Evolutionary conservation across 2,797 vertebrate species (phyloP).

Genomic region (Acipenser ruthenus): DNA sequence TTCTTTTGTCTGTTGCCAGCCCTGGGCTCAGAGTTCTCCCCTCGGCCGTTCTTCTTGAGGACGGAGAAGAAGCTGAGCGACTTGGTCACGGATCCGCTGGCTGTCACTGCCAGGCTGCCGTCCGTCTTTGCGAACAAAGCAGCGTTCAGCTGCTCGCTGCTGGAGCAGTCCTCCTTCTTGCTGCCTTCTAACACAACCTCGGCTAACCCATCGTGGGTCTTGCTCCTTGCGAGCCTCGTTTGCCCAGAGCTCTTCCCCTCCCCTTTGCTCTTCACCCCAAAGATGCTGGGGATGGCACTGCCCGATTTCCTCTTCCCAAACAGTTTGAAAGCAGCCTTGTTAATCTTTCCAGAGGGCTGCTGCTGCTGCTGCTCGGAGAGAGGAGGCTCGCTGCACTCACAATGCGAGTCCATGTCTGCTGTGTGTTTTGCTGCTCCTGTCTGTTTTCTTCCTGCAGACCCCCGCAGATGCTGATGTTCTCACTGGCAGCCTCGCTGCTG

Average conservation of each 20-base stretch:
- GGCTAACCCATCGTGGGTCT: slow-evolving; percentile 85
- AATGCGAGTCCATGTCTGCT: slow-evolving; percentile 76
- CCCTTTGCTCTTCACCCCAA: slow-evolving; percentile 86
- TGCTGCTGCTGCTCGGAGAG: slow-evolving; percentile 70
- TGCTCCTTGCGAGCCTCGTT: slow-evolving; percentile 77
- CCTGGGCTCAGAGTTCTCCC: slow-evolving; percentile 60
- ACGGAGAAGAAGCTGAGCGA: slow-evolving; percentile 93
- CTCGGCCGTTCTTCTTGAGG: slow-evolving; percentile 74
- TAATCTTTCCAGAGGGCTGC: slow-evolving; percentile 86
- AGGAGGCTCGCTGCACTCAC: slow-evolving; percentile 71
- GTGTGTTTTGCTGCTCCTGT: slow-evolving; percentile 21
- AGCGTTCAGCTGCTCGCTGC: slow-evolving; percentile 32
- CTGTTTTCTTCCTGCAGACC: slow-evolving; percentile 36
- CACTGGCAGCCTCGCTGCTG: slow-evolving; percentile 51
- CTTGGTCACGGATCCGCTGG: slow-evolving; percentile 71
- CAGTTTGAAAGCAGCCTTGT: slow-evolving; percentile 94
- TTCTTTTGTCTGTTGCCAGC: slow-evolving; percentile 76
- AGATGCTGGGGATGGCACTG: slow-evolving; percentile 83
- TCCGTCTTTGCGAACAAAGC: slow-evolving; percentile 22
- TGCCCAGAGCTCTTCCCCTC: slow-evolving; percentile 59
- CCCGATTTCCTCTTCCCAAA: slow-evolving; percentile 84
- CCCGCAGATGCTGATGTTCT: slow-evolving; percentile 45
- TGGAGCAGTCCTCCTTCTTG: slow-evolving; percentile 28
- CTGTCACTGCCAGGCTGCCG: slow-evolving; percentile 50
- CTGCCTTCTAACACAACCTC: slow-evolving; percentile 63